Evolutionary conservation across 2,113 vertebrate species (phyloP).

Genomic region (Prionailurus viverrinus): DNA sequence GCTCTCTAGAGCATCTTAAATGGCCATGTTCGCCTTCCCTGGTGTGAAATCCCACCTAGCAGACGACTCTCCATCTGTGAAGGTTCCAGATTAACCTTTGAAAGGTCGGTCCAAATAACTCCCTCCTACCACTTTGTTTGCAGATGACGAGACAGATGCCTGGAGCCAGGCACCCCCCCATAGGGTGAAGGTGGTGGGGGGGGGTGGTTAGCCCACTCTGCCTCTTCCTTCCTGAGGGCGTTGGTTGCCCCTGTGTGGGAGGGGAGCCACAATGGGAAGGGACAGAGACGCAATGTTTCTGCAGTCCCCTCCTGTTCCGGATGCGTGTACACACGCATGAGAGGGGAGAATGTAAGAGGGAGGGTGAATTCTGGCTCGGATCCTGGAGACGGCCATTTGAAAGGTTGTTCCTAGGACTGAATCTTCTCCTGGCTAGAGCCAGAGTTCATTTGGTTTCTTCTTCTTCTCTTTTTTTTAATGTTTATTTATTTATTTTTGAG

Average conservation of each 20-base stretch:
- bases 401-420: neutral
- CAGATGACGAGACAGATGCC: neutral
- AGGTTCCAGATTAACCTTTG: neutral
- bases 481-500: too few relatives aligned
- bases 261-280: neutral
- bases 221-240: neutral
- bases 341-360: neutral
- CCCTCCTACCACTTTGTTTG: neutral
- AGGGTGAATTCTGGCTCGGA: neutral
- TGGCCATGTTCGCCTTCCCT: neutral
- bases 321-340: rapidly evolving
- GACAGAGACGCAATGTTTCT: neutral
- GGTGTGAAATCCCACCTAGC: neutral
- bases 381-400: neutral
- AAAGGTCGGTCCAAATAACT: neutral
- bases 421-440: neutral
- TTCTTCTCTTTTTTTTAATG: too few relatives aligned
- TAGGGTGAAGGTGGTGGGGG: too few relatives aligned
- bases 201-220: rapidly evolving
- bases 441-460: neutral
- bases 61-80: neutral
- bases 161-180: too few relatives aligned
- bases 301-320: neutral
- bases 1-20: neutral
- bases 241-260: neutral